Base-by-base conservation (phyloP, 2,113 vertebrate genomes). In the Pipra filicauda region DNA sequence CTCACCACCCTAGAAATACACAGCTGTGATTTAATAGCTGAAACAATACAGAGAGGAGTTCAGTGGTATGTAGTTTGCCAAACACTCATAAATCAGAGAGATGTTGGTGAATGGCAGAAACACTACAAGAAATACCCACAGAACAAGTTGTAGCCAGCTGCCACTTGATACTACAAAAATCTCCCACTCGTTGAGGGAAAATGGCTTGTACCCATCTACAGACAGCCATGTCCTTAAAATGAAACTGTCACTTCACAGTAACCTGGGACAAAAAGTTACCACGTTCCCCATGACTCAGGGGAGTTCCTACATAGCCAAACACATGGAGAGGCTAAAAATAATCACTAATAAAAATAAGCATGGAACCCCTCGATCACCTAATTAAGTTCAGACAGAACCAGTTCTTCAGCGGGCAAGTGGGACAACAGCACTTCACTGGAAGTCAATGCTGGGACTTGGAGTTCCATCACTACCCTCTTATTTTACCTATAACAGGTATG, bases 391-490 rank as follows among this genome's bases (percentile, higher is more conserved):
- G 21, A 28, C 30, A 43, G 39, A 51, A 55, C 4, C 31, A 23
- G 22, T 20, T 67, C 39, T 48, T 44, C 59, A 55, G 11, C 7
- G 4, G 19, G 8, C 46, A 33, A 48, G 43, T 4, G 2, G 18
- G 18, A 23, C 55, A 55, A 23, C 55, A 55, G 19, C 0, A 0
- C 7, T n/a, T 46, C 15, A 6, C 39, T 9, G 7, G 13, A 27
- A 27, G 37, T 1, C 4, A 49, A 1, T 7, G 3, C 11, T 7
- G 2, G 4, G 14, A 23, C 37, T 15, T 10, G 9, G 5, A 27
- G 11, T 3, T 4, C 74, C 39, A 30, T 18, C 46, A 28, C 39
- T 13, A 9, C 17, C 4, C 11, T 44, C 17, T n/a, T 26, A 41
- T 15, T 83, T 22, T 41, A 67, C 39, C 24, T 67, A 15, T 17